Base-by-base conservation (phyloP, 2,888 invertebrate genomes). In the Melanchra persicariae region DNA sequence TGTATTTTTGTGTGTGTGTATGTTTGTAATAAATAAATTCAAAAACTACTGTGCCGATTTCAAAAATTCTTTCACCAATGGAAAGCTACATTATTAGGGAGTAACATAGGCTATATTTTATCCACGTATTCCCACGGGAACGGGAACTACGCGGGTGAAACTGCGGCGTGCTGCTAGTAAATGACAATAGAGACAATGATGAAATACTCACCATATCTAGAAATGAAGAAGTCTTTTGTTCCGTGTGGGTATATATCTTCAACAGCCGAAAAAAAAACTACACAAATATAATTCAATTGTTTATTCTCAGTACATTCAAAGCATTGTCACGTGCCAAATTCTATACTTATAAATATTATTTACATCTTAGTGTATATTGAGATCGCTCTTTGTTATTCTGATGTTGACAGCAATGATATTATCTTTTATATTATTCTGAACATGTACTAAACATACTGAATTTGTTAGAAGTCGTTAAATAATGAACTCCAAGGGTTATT, bases 241-340 rank as follows among this genome's bases (percentile, higher is more conserved):
- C 24, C 22, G 3, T 15, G 49, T 47, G 10, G 40, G 15, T 40
- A 40, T 40, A 40, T 45, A 5, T 19, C 7, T 0, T 45, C 30
- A 30, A 9, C 9, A 34, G 10, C 15, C 34, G 37, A 34, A 5
- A 49, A 34, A 40, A 64, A 87, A 87, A 91, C 81, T 61, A 81
- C 80, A 60, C 45, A 45, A 70, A 74, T 85, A 83, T 91, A 89
- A 89, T 88, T 88, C 88, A 93, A 93, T 92, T 84, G 85, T 93
- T 95, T 94, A 94, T 93, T 93, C 82, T 94, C 94, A 93, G 95
- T 95, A 95, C 95, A 95, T 93, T 92, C 91, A 95, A 95, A 95
- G 95, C 95, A 91, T 93, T 90, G 84, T 89, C 83, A 83, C 87
- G 91, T 92, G 91, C 89, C 89, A 88, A 93, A 93, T 87, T 87